phyloP scores from a whole-genome alignment of 2,113 vertebrate species.

The Chaetodon trifascialis region DNA sequence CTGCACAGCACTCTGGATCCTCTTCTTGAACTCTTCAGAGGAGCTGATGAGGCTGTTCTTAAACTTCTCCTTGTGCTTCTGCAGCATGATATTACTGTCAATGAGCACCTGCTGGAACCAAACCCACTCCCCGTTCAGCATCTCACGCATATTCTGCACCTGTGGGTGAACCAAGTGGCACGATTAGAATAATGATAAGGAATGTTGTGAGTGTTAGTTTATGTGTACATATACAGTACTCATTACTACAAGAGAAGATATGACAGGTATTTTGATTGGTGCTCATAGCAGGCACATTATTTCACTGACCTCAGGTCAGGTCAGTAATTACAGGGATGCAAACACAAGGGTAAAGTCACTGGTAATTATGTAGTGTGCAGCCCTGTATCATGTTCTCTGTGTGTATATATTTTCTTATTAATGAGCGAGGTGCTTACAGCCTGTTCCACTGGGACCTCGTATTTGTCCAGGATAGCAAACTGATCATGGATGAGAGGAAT shows the following conservation, averaged over 20 bases:
- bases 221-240: not conserved
- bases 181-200: not conserved
- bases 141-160: slow-evolving; percentile 85
- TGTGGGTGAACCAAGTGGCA: slow-evolving; percentile 60
- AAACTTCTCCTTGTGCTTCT: slow-evolving; percentile 89
- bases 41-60: slow-evolving; percentile 84
- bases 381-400: not conserved
- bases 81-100: slow-evolving; percentile 86
- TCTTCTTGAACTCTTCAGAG: slow-evolving; percentile 89
- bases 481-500: slow-evolving; percentile 90
- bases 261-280: not conserved
- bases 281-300: not conserved
- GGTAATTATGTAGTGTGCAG: not conserved
- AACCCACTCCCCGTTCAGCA: slow-evolving; percentile 85
- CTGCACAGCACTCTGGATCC: slow-evolving; percentile 79
- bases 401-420: not conserved
- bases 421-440: slow-evolving; percentile 76
- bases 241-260: not conserved
- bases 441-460: slow-evolving; percentile 86
- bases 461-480: slow-evolving; percentile 90
- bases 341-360: not conserved
- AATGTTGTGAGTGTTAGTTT: not conserved
- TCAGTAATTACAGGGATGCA: not conserved
- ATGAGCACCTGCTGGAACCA: slow-evolving; percentile 87
- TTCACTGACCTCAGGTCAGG: not conserved